A percentile compares a stretch with the other conserved stretches of the same genome.
phyloP scores from a whole-genome alignment of 2,113 vertebrate genomes.

The Lycocorax pyrrhopterus region DNA sequence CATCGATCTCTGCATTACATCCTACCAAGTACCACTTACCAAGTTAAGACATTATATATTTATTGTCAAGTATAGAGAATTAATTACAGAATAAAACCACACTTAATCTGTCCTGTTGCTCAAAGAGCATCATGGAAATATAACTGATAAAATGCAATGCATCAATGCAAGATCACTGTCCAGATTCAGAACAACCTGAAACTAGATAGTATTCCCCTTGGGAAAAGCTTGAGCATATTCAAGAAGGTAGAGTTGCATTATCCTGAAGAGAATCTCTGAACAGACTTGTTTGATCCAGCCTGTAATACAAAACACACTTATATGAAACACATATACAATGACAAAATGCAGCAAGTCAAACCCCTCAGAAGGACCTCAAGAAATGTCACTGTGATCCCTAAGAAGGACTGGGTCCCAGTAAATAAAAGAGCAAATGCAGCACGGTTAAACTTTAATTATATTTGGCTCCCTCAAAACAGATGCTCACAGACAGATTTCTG shows the following conservation, averaged over 20 bases:
- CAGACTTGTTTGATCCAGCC: background rate
- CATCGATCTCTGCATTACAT: background rate
- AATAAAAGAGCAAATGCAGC: conserved; percentile 50
- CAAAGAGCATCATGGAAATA: background rate
- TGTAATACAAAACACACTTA: background rate
- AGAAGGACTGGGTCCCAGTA: background rate
- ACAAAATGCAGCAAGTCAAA: background rate
- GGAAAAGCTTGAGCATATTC: background rate
- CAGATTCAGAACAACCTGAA: background rate
- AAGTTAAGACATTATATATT: background rate
- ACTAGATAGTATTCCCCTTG: background rate
- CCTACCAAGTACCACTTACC: background rate
- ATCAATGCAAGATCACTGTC: background rate
- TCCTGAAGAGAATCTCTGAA: background rate
- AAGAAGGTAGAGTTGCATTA: background rate
- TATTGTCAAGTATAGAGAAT: background rate
- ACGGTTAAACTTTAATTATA: conserved; percentile 49
- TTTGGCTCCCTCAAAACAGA: conserved; percentile 57
- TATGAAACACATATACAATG: background rate
- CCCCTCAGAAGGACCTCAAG: background rate
- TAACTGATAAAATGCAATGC: background rate
- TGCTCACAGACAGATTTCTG: conserved; percentile 50
- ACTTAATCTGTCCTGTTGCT: background rate
- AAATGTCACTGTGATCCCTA: background rate
- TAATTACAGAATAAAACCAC: background rate